phyloP scores from a whole-genome alignment of 2,113 vertebrate genomes.

The Oryzias curvinotus region DNA sequence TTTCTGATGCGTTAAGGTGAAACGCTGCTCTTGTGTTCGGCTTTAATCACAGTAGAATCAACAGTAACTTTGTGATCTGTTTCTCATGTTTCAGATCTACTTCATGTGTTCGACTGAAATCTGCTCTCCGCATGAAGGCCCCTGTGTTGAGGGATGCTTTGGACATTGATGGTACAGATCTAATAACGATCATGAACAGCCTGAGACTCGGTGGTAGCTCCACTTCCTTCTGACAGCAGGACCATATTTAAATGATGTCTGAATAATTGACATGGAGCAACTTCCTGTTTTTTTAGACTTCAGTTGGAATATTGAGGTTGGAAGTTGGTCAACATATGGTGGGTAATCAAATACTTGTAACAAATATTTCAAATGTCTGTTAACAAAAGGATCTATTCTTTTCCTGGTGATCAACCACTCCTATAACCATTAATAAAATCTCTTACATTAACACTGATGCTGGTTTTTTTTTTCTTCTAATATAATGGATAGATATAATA shows the following conservation, averaged over 20 bases:
- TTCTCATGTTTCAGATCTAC: conserved; percentile 69
- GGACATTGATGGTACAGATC: conserved; percentile 52
- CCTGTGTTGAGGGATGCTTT: conserved; percentile 79
- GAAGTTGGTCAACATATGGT: conserved; percentile 19
- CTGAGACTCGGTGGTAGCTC: conserved; percentile 20
- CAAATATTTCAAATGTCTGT: not conserved
- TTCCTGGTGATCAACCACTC: conserved; percentile 4
- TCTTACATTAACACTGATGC: conserved; percentile 11
- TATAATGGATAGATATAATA: too few species aligned
- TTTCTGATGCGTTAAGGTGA: not conserved
- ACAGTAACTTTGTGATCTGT: conserved; percentile 1
- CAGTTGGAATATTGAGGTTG: conserved; percentile 20
- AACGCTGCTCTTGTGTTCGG: not conserved
- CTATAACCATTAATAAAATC: conserved; percentile 59
- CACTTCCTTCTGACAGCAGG: conserved; percentile 51
- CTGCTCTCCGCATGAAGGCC: conserved; percentile 73
- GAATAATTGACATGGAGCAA: conserved; percentile 63
- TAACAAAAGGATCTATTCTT: not conserved
- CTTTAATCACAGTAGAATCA: too few species aligned
- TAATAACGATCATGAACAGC: conserved; percentile 11
- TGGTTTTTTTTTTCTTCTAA: too few species aligned
- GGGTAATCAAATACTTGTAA: not conserved
- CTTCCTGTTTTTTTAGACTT: conserved; percentile 49
- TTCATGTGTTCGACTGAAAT: conserved; percentile 82
- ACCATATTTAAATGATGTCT: conserved; percentile 60